Base-by-base conservation (phyloP, 2,797 vertebrate species). In the Aplochiton taeniatus region DNA sequence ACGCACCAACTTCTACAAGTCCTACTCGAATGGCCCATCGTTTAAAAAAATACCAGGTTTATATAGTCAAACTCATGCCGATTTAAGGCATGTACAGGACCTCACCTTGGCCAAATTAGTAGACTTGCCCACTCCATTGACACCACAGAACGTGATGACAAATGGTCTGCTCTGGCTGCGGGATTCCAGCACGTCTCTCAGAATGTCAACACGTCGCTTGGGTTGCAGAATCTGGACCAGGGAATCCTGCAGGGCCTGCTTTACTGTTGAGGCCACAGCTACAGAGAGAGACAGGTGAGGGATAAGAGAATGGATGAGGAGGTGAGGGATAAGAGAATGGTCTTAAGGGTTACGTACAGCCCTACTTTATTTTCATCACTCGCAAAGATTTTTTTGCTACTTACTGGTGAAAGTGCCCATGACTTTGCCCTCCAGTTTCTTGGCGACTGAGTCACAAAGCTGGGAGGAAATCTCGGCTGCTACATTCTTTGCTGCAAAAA, bases 321-420 rank as follows among this genome's bases (percentile, higher is more conserved):
- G n/a, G n/a, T n/a, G n/a, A n/a, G 19, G 19, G 31, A 45, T 10
- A 54, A 16, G 5, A 9, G 10, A 46, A 17, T 14, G 1, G 6
- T 7, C 20, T 17, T 53, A 44, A 18, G 9, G n/a, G 9, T 68
- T 19, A 59, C 8, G 31, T 13, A 8, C 9, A 52, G 17, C 11
- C 17, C n/a, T n/a, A n/a, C n/a, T n/a, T n/a, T n/a, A n/a, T n/a
- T n/a, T n/a, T n/a, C n/a, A n/a, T n/a, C n/a, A n/a, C n/a, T n/a
- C n/a, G n/a, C n/a, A n/a, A n/a, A n/a, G n/a, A n/a, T n/a, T n/a
- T n/a, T n/a, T n/a, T n/a, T n/a, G n/a, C n/a, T n/a, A n/a, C 96
- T 95, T 87, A 99, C 97, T 98, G 89, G 94, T 98, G 89, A 99
- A 99, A 0, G 98, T 99, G 78, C 98, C 97, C 97, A 99, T 98